A percentile compares a stretch with the other conserved stretches of the same genome.
These are phyloP conservation scores for Picus viridis DNA, from an alignment of 2,797 vertebrate genomes.

Conservation along the genomic window DNA sequence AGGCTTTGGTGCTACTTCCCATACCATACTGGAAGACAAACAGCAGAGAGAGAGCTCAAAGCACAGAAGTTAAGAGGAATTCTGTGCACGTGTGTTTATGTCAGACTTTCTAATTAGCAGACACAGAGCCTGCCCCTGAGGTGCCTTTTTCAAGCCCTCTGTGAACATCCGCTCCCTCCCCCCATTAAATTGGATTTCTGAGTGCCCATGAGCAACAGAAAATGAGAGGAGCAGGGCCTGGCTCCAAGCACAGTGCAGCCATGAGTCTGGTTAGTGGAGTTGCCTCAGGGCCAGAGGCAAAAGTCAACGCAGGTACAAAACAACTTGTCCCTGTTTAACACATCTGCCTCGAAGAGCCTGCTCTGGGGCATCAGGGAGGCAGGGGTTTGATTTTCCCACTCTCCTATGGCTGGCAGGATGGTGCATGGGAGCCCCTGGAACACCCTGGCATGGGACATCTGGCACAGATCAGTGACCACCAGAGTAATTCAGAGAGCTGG, in stretches of 20 bases:
- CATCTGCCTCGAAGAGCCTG: background rate
- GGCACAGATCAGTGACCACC: background rate
- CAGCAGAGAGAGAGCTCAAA: conserved; percentile 24
- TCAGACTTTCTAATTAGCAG: background rate
- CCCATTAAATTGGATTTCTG: background rate
- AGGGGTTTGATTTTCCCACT: background rate
- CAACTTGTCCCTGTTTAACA: background rate
- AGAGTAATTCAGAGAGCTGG: background rate
- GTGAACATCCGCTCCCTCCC: background rate
- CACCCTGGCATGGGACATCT: background rate
- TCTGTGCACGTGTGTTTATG: background rate
- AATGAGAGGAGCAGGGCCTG: background rate
- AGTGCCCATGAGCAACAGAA: background rate
- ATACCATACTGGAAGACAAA: conserved; percentile 85
- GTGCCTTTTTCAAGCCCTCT: background rate
- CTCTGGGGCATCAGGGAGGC: rapidly evolving
- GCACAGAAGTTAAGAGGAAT: background rate
- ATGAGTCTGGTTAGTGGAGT: background rate
- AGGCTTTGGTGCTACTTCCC: conserved; percentile 92
- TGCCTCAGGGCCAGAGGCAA: background rate
- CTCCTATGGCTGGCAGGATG: background rate
- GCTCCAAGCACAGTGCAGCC: conserved; percentile 2
- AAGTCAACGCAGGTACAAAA: background rate
- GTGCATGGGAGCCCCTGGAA: background rate
- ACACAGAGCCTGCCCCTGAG: background rate